Percentiles rank a stretch among this genome's conserved stretches.
These are phyloP conservation scores for Melanostigma gelatinosum DNA, from an alignment of 2,113 vertebrate genomes.

Conservation along the genomic window DNA sequence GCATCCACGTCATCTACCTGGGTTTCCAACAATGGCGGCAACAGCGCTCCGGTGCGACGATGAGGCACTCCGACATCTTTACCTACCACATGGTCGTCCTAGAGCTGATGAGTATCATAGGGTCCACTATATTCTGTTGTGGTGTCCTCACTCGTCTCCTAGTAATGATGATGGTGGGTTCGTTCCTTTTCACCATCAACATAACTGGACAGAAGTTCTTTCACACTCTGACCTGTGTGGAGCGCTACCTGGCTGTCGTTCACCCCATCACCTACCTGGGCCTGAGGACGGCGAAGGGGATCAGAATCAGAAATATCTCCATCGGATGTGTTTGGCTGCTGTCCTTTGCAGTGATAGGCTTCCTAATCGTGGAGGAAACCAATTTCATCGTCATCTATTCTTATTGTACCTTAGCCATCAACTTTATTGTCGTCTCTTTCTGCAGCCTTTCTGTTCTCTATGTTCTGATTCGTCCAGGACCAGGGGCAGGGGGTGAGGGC, in stretches of 20 bases:
- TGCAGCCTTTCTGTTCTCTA: constrained; percentile 32
- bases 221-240: constrained; percentile 37
- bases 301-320: constrained; percentile 13
- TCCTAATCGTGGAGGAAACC: rapidly evolving
- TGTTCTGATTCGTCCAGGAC: constrained; percentile 30
- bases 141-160: rapidly evolving
- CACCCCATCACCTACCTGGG: constrained; percentile 38
- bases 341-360: rapidly evolving
- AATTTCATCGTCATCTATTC: rapidly evolving
- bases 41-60: background rate
- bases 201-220: rapidly evolving
- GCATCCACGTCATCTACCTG: background rate
- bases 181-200: rapidly evolving
- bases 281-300: background rate
- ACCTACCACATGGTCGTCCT: constrained; percentile 31
- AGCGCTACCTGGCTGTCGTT: constrained; percentile 45
- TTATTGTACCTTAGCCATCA: rapidly evolving
- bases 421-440: background rate
- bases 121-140: background rate
- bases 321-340: constrained; percentile 13
- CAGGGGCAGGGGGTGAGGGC: background rate
- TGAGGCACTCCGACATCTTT: background rate
- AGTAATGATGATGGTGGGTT: rapidly evolving
- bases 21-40: background rate
- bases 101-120: background rate